Evolutionary conservation across 2,797 vertebrate species (phyloP).

Genomic region (Iguana delicatissima): DNA sequence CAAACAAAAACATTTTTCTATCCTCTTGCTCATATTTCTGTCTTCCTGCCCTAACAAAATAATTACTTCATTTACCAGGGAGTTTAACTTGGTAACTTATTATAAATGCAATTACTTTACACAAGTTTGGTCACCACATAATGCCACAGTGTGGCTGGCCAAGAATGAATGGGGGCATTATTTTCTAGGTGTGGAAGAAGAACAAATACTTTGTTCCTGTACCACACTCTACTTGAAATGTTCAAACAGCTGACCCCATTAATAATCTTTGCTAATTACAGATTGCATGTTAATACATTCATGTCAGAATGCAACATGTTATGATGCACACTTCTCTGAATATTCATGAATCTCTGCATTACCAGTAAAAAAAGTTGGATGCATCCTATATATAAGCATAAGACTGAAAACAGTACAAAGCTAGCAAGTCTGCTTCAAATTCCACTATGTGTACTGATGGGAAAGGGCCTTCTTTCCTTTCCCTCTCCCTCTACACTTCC

Average conservation of each 20-base stretch:
- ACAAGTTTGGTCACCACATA: background rate
- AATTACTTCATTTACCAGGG: background rate
- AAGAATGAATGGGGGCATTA: background rate
- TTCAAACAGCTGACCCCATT: background rate
- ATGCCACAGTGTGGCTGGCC: background rate
- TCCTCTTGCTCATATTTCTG: background rate
- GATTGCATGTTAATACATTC: background rate
- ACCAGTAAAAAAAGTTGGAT: background rate
- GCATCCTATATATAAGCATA: fast-evolving
- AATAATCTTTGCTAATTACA: background rate
- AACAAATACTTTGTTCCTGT: background rate
- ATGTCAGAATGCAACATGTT: background rate
- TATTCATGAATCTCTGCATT: fast-evolving
- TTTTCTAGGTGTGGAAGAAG: background rate
- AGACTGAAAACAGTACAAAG: background rate
- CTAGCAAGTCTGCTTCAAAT: fast-evolving
- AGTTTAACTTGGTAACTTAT: background rate
- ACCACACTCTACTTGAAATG: background rate
- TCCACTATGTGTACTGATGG: background rate
- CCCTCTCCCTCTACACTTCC: background rate
- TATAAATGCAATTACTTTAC: background rate
- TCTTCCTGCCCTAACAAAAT: background rate
- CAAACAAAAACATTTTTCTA: too few relatives aligned
- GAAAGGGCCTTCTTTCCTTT: background rate
- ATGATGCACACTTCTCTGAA: fast-evolving